A percentile compares a stretch with the other conserved stretches of the same genome.
Evolutionary conservation across 2,113 vertebrate genomes (phyloP).

Genomic region (Boulengeromyrus knoepffleri): DNA sequence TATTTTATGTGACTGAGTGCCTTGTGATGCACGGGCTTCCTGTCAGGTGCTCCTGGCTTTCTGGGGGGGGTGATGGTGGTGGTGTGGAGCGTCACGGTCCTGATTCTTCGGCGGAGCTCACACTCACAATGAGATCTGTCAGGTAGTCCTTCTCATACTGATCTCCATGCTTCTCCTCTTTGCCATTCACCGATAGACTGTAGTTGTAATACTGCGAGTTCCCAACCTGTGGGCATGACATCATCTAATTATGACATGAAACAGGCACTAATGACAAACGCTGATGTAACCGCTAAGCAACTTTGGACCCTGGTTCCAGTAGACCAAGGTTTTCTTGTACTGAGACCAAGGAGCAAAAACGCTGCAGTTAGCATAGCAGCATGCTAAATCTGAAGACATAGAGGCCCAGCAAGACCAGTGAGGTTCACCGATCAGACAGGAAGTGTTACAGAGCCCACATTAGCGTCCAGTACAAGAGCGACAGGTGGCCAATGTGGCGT

Average conservation of each 20-base stretch:
- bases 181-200: slow-evolving; percentile 62
- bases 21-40: neutral
- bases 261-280: neutral
- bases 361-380: neutral
- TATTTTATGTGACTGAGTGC: neutral
- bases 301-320: neutral
- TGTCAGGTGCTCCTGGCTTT: neutral
- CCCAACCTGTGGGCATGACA: slow-evolving; percentile 51
- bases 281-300: neutral
- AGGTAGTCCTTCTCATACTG: slow-evolving; percentile 62
- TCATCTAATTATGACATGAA: neutral
- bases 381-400: neutral
- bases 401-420: neutral
- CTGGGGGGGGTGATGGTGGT: neutral
- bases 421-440: neutral
- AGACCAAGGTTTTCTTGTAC: neutral
- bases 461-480: neutral
- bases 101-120: neutral
- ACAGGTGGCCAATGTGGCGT: neutral
- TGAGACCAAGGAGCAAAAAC: neutral
- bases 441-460: neutral
- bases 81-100: neutral
- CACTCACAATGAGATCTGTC: slow-evolving; percentile 32
- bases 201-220: slow-evolving; percentile 73
- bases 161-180: slow-evolving; percentile 56